These are phyloP conservation scores for Yponomeuta plumbellus DNA, from an alignment of 2,888 invertebrate genomes.

Conservation along the genomic window DNA sequence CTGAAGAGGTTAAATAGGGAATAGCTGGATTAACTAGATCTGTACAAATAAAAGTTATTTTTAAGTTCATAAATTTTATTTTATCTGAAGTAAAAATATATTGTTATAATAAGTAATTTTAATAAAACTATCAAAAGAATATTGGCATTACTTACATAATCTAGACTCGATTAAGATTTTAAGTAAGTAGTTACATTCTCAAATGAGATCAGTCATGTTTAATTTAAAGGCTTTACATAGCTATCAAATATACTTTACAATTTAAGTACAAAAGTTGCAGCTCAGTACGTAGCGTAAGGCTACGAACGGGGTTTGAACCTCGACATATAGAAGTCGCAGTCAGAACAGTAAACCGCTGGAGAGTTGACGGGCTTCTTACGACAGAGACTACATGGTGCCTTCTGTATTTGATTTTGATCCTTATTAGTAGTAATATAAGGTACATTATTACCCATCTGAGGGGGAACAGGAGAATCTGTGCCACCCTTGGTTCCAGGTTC, in stretches of 20 bases:
- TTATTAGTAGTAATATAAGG: conserved; percentile 19
- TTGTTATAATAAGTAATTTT: conserved; percentile 12
- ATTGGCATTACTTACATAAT: conserved; percentile 11
- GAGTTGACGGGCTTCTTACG: conserved; percentile 88
- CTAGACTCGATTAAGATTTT: conserved; percentile 3
- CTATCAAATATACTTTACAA: conserved; percentile 15
- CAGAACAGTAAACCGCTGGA: conserved; percentile 89
- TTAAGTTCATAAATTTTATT: conserved; percentile 12
- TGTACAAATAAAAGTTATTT: conserved; percentile 16
- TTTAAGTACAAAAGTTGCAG: conserved; percentile 15
- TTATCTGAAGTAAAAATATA: conserved; percentile 14
- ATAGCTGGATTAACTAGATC: conserved; percentile 16
- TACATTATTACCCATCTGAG: conserved; percentile 50
- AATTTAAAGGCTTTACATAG: conserved; percentile 21
- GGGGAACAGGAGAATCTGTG: conserved; percentile 66
- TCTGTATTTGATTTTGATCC: conserved; percentile 42
- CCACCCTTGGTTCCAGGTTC: conserved; percentile 84
- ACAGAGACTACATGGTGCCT: conserved; percentile 89
- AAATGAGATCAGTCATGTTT: conserved; percentile 56
- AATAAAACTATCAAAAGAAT: neutral
- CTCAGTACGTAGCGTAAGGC: conserved; percentile 24
- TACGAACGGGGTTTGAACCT: conserved; percentile 83
- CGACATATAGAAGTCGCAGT: conserved; percentile 95
- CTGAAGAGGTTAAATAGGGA: too few species aligned
- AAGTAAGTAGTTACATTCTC: conserved; percentile 35